Percentiles rank a stretch among this genome's conserved stretches.
phyloP scores from a whole-genome alignment of 2,797 vertebrate genomes.

The Chrysocyon brachyurus region DNA sequence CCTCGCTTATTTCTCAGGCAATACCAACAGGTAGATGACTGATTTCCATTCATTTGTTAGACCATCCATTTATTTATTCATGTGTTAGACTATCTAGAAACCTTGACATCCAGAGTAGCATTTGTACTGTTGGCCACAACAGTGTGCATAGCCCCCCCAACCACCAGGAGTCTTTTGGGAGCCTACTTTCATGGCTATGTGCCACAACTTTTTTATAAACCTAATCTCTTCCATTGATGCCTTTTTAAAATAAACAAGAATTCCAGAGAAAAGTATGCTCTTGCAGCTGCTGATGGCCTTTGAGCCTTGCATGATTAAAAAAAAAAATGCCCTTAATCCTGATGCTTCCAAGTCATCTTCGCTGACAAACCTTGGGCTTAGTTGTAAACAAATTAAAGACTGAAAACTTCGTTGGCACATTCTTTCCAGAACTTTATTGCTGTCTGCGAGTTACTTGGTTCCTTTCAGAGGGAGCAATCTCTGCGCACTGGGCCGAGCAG shows the following conservation, averaged over 20 bases:
- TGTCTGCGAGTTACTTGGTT: slow-evolving; percentile 53
- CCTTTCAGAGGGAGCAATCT: slow-evolving; percentile 70
- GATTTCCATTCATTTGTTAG: slow-evolving; percentile 27
- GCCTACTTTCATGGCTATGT: background rate
- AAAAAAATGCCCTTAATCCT: background rate
- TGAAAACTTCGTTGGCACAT: slow-evolving; percentile 62
- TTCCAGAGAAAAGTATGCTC: background rate
- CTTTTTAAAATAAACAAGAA: slow-evolving; percentile 4
- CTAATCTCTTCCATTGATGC: background rate
- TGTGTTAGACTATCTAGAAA: background rate
- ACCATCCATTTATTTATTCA: background rate
- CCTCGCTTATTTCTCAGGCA: slow-evolving; percentile 17
- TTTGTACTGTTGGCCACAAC: background rate
- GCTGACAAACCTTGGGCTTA: slow-evolving; percentile 62
- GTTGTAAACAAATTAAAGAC: slow-evolving; percentile 74
- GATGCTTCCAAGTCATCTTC: slow-evolving; percentile 15
- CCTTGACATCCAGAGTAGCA: background rate
- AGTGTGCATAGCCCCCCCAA: background rate
- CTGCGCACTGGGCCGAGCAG: background rate
- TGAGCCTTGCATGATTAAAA: background rate
- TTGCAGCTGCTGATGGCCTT: slow-evolving; percentile 18
- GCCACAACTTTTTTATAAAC: background rate
- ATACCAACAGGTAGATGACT: background rate
- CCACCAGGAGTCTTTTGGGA: background rate
- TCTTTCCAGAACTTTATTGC: slow-evolving; percentile 70